A percentile compares a stretch with the other conserved stretches of the same genome.
These are phyloP conservation scores for Resseliella maxima DNA, from an alignment of 2,888 invertebrate genomes.

Conservation along the genomic window DNA sequence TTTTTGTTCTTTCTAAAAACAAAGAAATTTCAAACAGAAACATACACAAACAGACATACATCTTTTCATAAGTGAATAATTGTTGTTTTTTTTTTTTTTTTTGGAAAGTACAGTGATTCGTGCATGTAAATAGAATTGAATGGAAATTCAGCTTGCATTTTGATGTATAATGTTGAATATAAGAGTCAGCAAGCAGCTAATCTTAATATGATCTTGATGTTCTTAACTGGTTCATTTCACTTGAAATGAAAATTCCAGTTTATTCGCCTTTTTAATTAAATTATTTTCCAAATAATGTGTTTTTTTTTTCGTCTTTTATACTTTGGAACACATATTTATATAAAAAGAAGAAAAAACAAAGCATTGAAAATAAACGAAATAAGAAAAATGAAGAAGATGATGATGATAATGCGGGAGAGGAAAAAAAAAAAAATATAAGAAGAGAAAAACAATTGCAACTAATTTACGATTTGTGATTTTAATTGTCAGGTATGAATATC, in stretches of 20 bases:
- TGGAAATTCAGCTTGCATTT: neutral
- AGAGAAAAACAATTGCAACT: conserved; percentile 30
- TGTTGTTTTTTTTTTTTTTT: neutral
- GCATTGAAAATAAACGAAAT: neutral
- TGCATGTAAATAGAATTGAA: conserved; percentile 34
- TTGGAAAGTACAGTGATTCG: neutral
- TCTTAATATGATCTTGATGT: conserved; percentile 37
- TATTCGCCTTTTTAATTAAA: conserved; percentile 34
- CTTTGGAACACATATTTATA: conserved; percentile 36
- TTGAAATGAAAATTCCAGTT: neutral
- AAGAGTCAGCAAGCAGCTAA: neutral
- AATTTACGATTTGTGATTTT: conserved; percentile 51
- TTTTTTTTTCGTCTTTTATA: neutral
- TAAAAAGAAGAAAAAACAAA: neutral
- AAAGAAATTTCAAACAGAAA: neutral
- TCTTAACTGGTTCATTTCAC: conserved; percentile 3
- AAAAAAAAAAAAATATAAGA: too few relatives aligned
- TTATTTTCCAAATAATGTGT: neutral
- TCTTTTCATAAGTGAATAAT: conserved; percentile 27
- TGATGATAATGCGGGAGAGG: too few relatives aligned
- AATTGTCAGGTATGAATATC: conserved; percentile 43
- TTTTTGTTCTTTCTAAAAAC: neutral
- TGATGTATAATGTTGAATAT: neutral
- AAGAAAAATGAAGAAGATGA: neutral
- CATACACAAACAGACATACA: neutral